Evolutionary conservation across 2,797 vertebrate genomes (phyloP).

Genomic region (Benthosema pterotum): DNA sequence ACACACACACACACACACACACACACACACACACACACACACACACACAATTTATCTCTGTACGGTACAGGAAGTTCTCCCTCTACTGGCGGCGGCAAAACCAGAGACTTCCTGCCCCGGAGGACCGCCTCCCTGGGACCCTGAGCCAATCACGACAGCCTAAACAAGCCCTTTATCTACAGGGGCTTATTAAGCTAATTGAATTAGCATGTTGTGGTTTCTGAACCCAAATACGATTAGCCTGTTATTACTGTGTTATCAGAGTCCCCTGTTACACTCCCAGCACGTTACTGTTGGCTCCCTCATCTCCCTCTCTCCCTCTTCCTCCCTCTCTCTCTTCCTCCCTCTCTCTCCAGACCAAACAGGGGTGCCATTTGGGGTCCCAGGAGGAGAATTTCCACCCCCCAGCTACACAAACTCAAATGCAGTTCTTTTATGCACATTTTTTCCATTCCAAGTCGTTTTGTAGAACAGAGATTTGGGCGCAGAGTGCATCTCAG

Average conservation of each 20-base stretch:
- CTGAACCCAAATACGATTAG: slow-evolving; percentile 84
- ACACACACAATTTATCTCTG: neutral
- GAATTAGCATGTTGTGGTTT: slow-evolving; percentile 85
- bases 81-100: slow-evolving; percentile 61
- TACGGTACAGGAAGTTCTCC: slow-evolving; percentile 58
- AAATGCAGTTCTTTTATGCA: no score
- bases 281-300: slow-evolving; percentile 79
- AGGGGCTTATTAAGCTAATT: slow-evolving; percentile 84
- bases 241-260: slow-evolving; percentile 84
- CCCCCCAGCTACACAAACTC: no score
- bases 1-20: slow-evolving; percentile 13
- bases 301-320: slow-evolving; percentile 47
- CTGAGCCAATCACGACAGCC: slow-evolving; percentile 71
- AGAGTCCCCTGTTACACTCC: slow-evolving; percentile 76
- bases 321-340: slow-evolving; percentile 9
- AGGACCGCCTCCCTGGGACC: slow-evolving; percentile 72
- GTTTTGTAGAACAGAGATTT: no score
- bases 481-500: no score
- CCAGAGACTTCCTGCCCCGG: slow-evolving; percentile 61
- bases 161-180: slow-evolving; percentile 82
- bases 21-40: neutral
- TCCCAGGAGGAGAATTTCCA: no score
- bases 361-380: no score
- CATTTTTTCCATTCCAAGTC: no score
- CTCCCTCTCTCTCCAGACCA: slow-evolving; percentile 1